Evolutionary conservation across 2,113 vertebrate species (phyloP), one percentile per base, ranked within the genome.

Genomic region (Nansenia antarctica): DNA sequence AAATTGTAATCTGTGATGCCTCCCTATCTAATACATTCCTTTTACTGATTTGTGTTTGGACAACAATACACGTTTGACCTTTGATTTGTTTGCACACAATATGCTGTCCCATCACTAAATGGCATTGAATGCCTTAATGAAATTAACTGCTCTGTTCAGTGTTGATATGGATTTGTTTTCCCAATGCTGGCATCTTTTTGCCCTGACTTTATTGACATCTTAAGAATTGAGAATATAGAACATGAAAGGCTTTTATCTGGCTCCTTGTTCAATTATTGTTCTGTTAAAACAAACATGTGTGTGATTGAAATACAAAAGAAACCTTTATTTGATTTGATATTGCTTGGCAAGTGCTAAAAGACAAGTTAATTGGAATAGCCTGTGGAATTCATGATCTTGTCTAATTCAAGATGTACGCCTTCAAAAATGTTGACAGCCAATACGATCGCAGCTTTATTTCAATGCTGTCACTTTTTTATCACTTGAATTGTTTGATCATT

Each of bases 151-250:
- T 87, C 81, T 81, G 77, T 54, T 45, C 76, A 79, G 80, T 86
- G 86, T 85, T 79, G 73, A 87, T 84, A 85, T 81, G 69, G 82
- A 86, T 89, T 88, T 81, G 83, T 83, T 83, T 82, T 73, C 69
- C n/a, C 73, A 0, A 77, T 82, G 82, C 76, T 55, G 74, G 74
- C 83, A 65, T 85, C 77, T 84, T 80, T 84, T 60, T 59, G 45
- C 70, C 42, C 67, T 85, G 84, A 84, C 85, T 88, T 82, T 90
- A 91, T 91, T 88, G 90, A 91, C 87, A 84, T 87, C 78, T 90
- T 88, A 89, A 83, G 88, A 88, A 82, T 81, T 85, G 88, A 78
- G 83, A 89, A 85, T 81, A 18, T 29, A 0, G 63, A n/a, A 66
- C 80, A 64, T 72, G 67, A 72, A n/a, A 22, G 81, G 80, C 81